Evolutionary conservation across 2,113 vertebrate species (phyloP).

Genomic region (Scopus umbretta): DNA sequence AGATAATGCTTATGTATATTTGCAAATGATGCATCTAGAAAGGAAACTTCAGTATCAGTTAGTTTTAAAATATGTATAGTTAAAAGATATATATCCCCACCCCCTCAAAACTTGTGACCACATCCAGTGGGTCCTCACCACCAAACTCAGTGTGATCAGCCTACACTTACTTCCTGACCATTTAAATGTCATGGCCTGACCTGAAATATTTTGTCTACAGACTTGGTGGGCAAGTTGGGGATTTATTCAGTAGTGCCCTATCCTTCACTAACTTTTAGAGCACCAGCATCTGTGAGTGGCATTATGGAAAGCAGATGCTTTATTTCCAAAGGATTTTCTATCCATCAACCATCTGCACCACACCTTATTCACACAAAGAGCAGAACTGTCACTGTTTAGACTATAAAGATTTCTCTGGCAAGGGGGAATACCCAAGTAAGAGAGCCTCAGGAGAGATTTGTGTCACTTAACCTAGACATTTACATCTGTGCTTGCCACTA

Average conservation of each 20-base stretch:
- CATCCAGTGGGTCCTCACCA: not conserved
- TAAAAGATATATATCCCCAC: not conserved
- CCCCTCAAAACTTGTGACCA: not conserved
- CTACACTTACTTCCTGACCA: not conserved
- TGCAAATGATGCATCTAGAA: not conserved
- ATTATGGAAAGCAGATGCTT: not conserved
- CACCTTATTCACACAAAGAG: not conserved
- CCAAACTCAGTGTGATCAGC: not conserved
- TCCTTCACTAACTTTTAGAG: not conserved
- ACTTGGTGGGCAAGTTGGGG: not conserved
- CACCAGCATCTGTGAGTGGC: not conserved
- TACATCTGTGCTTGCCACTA: not conserved
- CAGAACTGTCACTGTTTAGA: not conserved
- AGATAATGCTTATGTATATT: not conserved
- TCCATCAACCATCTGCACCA: not conserved
- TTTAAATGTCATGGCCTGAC: not conserved
- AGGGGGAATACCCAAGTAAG: not conserved
- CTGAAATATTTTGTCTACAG: not conserved
- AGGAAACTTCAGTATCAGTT: not conserved
- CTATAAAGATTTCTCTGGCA: not conserved
- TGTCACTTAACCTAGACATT: not conserved
- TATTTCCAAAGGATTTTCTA: not conserved
- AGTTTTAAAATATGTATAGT: not conserved
- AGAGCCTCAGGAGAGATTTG: not conserved
- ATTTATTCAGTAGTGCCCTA: not conserved